A percentile compares a stretch with the other conserved stretches of the same genome.
phyloP scores from a whole-genome alignment of 2,888 invertebrate species.

The Caenorhabditis imperialis region DNA sequence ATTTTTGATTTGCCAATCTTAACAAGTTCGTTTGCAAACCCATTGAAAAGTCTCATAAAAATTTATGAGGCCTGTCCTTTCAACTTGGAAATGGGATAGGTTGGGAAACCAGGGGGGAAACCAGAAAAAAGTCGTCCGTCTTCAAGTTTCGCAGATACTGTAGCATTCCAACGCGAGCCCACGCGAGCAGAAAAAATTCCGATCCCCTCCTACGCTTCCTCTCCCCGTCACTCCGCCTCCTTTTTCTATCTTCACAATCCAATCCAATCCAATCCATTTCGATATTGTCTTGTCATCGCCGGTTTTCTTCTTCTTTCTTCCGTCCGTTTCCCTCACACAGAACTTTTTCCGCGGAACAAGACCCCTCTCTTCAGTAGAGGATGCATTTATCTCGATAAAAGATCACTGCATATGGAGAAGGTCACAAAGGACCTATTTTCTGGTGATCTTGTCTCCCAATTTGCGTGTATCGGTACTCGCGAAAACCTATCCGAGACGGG shows the following conservation, averaged over 20 bases:
- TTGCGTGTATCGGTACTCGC: conserved; percentile 10
- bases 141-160: no score
- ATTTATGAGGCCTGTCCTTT: no score
- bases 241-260: neutral
- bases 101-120: no score
- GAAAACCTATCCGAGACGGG: conserved; percentile 14
- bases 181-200: no score
- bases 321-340: neutral
- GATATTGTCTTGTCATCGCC: no score
- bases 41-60: no score
- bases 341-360: conserved; percentile 17
- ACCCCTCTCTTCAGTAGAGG: conserved; percentile 10
- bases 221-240: conserved; percentile 1
- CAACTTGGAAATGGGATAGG: no score
- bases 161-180: no score
- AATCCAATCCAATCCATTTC: neutral
- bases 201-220: neutral
- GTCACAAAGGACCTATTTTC: conserved; percentile 14
- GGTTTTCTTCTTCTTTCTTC: neutral
- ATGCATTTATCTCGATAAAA: conserved; percentile 2
- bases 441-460: conserved; percentile 30
- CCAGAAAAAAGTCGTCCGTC: no score
- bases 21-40: no score
- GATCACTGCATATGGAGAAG: conserved; percentile 6
- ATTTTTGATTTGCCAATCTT: no score